Evolutionary conservation across 2,888 invertebrate species (phyloP), one percentile per base, ranked within the genome.

Genomic region (Chymomyza amoena): DNA sequence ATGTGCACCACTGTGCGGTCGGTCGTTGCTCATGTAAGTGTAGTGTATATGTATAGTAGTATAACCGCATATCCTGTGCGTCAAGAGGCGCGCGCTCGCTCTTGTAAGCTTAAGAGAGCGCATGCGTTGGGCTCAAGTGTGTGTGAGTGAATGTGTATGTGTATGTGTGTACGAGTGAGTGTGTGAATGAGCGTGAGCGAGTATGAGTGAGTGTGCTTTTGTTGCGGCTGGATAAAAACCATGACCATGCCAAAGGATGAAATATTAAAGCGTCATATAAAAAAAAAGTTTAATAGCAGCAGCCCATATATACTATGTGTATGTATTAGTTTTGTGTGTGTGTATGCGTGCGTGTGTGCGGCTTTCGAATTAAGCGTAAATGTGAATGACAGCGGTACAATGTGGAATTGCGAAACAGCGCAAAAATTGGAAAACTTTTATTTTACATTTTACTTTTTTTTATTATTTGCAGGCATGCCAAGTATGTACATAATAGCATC

Each of bases 181-280:
- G 36, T 54, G 9, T 54, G 54, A 4, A 9, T 54, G 54, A 13
- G 16, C 18, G 54, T 18, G 54, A 16, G 16, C n/a, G 28, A 15
- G 32, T 32, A 9, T 32, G 32, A 32, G 32, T 32, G 32, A 32
- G 32, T 32, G 32, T 60, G 32, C 28, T 60, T 60, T 61, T 36
- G n/a, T 57, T 57, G 57, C 15, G 61, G 18, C 25, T 51, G 39
- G 76, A n/a, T 76, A 66, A 79, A 73, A 90, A 90, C 90, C 89
- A 90, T 89, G 89, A 90, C 90, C 89, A 89, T 89, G 81, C 90
- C 89, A 89, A 90, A 90, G 84, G 75, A 84, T 81, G 76, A 80
- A 87, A 81, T 71, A 87, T 77, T 80, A 70, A 76, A 84, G 76
- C 73, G 73, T 69, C 69, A 52, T 60, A 63, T 64, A 74, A 74